phyloP scores from a whole-genome alignment of 2,797 vertebrate species.

The Carduelis carduelis region DNA sequence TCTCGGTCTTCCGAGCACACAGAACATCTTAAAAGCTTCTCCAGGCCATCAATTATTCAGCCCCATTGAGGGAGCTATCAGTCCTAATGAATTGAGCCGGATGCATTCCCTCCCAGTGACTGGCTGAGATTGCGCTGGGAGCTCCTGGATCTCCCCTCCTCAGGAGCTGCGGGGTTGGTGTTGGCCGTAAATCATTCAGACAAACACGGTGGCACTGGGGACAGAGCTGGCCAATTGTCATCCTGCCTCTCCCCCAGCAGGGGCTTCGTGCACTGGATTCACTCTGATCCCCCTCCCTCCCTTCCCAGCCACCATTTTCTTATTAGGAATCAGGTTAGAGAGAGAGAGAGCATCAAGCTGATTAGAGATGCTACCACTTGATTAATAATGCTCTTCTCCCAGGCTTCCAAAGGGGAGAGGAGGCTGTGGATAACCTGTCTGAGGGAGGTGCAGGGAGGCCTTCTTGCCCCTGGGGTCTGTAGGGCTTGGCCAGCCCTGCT shows the following conservation, averaged over 20 bases:
- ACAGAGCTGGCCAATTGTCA: neutral
- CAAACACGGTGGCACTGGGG: conserved; percentile 19
- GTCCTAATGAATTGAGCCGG: conserved; percentile 80
- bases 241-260: neutral
- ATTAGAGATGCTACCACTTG: conserved; percentile 64
- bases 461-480: neutral
- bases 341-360: conserved; percentile 64
- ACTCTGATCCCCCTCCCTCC: neutral
- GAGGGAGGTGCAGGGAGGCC: fast-evolving
- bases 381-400: conserved; percentile 59
- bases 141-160: conserved; percentile 9
- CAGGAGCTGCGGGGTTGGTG: neutral
- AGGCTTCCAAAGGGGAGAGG: neutral
- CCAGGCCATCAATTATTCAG: conserved; percentile 82
- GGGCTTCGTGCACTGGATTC: conserved; percentile 3
- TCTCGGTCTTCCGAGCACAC: conserved; percentile 45
- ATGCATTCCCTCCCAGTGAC: conserved; percentile 65
- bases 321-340: conserved; percentile 67
- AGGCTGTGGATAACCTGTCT: neutral
- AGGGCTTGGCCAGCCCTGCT: neutral
- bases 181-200: conserved; percentile 46
- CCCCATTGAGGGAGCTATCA: conserved; percentile 77
- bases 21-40: conserved; percentile 77
- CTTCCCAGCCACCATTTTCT: conserved; percentile 42
- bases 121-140: conserved; percentile 49